Base-by-base conservation (phyloP, 1,140 invertebrate species). In the Littorina saxatilis region DNA sequence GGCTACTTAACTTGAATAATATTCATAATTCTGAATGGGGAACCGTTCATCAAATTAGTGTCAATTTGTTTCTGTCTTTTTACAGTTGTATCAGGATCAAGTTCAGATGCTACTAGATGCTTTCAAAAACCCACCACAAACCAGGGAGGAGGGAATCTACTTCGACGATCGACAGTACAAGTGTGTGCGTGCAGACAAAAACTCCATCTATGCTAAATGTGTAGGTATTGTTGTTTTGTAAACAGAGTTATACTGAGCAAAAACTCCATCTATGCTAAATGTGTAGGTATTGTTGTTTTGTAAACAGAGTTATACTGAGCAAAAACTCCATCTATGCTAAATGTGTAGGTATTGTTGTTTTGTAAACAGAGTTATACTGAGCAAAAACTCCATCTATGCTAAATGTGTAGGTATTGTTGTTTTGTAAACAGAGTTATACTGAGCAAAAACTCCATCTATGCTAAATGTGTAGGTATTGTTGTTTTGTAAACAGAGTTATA, bases 271-370 rank as follows among this genome's bases (percentile, higher is more conserved):
- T 93, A 93, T 88, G 90, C 89, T 2, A 92, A 92, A 90, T 88
- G 88, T 87, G 92, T 92, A 89, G 88, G 90, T 88, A 39, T 0
- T 63, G n/a, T 63, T 63, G n/a, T 20, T 58, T 11, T 52, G 47
- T 52, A 11, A 20, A 15, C 13, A 11, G 47, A 52, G 13, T 52
- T 20, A 15, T 11, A 15, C 47, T 52, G 47, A 17, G 17, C 78
- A 91, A 90, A 83, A 88, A 88, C 63, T 92, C 92, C 32, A 91
- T 93, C 66, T 93, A 93, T 88, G 90, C 89, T 2, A 92, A 92
- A 90, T 88, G 88, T 87, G 92, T 92, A 89, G 88, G 90, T 88
- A 39, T 0, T 63, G n/a, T 63, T 63, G n/a, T 20, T 58, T 11
- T 52, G 47, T 52, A 11, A 20, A 15, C 13, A 11, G 47, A 52